Base-by-base conservation (phyloP, 2,113 vertebrate genomes). In the Apteryx owenii region DNA sequence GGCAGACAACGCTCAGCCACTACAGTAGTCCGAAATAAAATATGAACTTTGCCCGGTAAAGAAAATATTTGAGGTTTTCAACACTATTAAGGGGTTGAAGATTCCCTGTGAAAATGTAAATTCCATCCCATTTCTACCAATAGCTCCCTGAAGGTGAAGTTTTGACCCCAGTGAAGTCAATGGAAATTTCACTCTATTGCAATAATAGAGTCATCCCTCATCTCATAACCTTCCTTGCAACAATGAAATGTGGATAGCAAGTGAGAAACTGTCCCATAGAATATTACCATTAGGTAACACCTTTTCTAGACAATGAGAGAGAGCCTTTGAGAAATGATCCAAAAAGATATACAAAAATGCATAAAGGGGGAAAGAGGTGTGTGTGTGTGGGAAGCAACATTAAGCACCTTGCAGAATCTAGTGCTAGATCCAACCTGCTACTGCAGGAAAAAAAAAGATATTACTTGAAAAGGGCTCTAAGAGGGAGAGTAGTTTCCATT, bases 101-200 rank as follows among this genome's bases (percentile, higher is more conserved):
- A 94, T 95, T 91, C 75, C 79, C 62, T 85, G 91, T 96, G 78
- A 93, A 96, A 96, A 92, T 87, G 70, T 92, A 91, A 97, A 89
- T 91, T 85, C 84, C 53, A 17, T 92, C 44, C 48, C 25, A 20
- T 85, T 94, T 84, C 77, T 89, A 66, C 70, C 72, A 87, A 11
- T 11, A 84, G 73, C 65, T 90, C 84, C 58, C 78, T 2, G 1
- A 88, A 70, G 86, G 92, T 93, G 70, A 92, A 92, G 62, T 51
- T 84, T 81, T 95, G 90, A 95, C 92, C 86, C 56, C 0, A 0
- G 51, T 2, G 9, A 92, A 95, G 90, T 85, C 81, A 95, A 62
- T 80, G 66, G 81, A 89, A 73, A 58, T 50, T 82, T 86, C 9
- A 3, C 14, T 61, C 8, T 80, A 36, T 91, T 80, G 94, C 71